Percentiles rank a stretch among this genome's conserved stretches.
phyloP scores from a whole-genome alignment of 2,888 invertebrate species.

The Xestia sexstrigata region DNA sequence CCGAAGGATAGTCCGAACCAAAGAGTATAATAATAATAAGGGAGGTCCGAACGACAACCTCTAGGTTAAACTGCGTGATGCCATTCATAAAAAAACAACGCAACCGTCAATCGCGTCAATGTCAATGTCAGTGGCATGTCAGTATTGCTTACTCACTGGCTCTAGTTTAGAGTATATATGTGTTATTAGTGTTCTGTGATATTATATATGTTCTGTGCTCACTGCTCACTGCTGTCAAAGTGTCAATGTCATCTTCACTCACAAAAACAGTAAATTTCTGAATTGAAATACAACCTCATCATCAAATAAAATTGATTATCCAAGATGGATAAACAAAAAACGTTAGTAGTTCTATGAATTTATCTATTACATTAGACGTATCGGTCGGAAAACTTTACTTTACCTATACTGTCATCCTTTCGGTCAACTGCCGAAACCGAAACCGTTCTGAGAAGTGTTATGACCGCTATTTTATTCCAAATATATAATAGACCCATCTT shows the following conservation, averaged over 20 bases:
- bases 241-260: constrained; percentile 3
- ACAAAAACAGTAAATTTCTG: neutral
- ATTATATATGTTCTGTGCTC: too few relatives aligned
- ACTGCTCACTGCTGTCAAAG: neutral
- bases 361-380: neutral
- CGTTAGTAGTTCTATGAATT: constrained; percentile 72
- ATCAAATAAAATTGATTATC: neutral
- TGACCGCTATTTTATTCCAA: neutral
- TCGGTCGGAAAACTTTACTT: neutral
- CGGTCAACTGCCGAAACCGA: neutral
- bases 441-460: neutral
- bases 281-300: constrained; percentile 24
- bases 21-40: too few relatives aligned
- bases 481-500: neutral
- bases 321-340: constrained; percentile 89
- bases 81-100: too few relatives aligned
- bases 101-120: too few relatives aligned
- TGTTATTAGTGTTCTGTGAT: too few relatives aligned
- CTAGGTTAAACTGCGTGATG: too few relatives aligned
- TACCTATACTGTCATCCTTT: neutral
- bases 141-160: too few relatives aligned
- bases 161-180: too few relatives aligned
- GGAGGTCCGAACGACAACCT: too few relatives aligned
- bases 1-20: too few relatives aligned
- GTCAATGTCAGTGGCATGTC: too few relatives aligned